Evolutionary conservation across 1,140 invertebrate genomes (phyloP).

Genomic region (Liolophura sinensis): DNA sequence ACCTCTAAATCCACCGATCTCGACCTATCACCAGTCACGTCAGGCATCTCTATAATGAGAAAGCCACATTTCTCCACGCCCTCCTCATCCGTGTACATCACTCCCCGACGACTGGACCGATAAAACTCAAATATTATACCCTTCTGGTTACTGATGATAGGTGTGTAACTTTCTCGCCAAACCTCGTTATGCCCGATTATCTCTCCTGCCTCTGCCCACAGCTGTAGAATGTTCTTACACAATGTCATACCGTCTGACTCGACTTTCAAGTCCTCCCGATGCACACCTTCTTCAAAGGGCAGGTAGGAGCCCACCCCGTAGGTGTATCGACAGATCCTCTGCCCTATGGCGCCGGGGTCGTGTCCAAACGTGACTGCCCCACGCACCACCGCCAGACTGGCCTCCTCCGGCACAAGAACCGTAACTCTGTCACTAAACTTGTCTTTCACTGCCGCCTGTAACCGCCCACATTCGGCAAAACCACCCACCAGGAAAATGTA

Average conservation of each 20-base stretch:
- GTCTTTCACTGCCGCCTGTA: slow-evolving; percentile 62
- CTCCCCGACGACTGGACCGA: slow-evolving; percentile 59
- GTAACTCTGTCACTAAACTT: slow-evolving; percentile 60
- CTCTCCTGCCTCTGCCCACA: slow-evolving; percentile 64
- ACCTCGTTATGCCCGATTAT: slow-evolving; percentile 61
- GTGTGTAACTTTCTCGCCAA: slow-evolving; percentile 64
- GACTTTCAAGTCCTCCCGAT: slow-evolving; percentile 62
- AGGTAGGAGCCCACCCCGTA: slow-evolving; percentile 68
- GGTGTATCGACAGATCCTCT: slow-evolving; percentile 64
- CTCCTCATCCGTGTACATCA: slow-evolving; percentile 65
- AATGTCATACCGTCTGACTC: slow-evolving; percentile 62
- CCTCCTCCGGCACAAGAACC: slow-evolving; percentile 64
- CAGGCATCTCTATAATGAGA: slow-evolving; percentile 62
- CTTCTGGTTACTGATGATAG: slow-evolving; percentile 62
- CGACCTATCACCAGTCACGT: slow-evolving; percentile 43
- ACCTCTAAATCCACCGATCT: slow-evolving; percentile 64
- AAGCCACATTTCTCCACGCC: slow-evolving; percentile 64
- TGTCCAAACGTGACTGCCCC: slow-evolving; percentile 67
- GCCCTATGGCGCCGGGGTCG: slow-evolving; percentile 64
- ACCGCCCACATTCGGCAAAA: slow-evolving; percentile 65
- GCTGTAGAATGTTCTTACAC: slow-evolving; percentile 67
- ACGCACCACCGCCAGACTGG: slow-evolving; percentile 50
- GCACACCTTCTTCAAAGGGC: slow-evolving; percentile 62
- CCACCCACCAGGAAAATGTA: slow-evolving; percentile 68
- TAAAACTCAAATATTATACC: slow-evolving; percentile 66